Conservation (phyloP, 2,113 vertebrate genomes). For the Archocentrus centrarchus region DNA sequence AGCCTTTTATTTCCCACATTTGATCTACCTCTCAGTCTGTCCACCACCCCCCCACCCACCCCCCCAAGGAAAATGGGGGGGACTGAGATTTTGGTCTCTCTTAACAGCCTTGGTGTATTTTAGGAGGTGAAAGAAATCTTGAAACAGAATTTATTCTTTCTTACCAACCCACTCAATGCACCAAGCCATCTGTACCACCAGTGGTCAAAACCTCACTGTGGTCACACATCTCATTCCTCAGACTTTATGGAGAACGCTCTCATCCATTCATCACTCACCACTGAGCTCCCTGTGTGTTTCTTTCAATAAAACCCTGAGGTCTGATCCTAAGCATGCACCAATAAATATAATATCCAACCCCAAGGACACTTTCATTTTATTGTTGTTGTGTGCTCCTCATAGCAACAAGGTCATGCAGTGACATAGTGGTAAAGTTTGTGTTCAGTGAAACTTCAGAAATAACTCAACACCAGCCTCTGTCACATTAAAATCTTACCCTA, state of each 20-base stretch:
- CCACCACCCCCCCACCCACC: too few relatives aligned
- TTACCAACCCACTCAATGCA: constrained; percentile 60
- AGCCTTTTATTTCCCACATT: background rate
- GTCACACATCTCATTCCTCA: constrained; percentile 62
- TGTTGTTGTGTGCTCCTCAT: constrained; percentile 69
- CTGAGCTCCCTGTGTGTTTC: constrained; percentile 55
- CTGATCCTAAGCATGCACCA: constrained; percentile 61
- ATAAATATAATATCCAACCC: constrained; percentile 64
- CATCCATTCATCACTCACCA: constrained; percentile 58
- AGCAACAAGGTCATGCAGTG: constrained; percentile 61
- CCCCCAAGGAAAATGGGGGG: constrained; percentile 1
- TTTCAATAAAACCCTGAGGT: constrained; percentile 65
- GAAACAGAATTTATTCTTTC: constrained; percentile 53
- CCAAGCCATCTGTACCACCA: constrained; percentile 59
- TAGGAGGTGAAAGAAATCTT: constrained; percentile 55
- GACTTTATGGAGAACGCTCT: constrained; percentile 49
- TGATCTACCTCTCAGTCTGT: background rate
- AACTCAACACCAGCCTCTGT: constrained; percentile 66
- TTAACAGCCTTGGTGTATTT: constrained; percentile 53
- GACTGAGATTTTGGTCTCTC: constrained; percentile 31
- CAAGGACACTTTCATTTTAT: constrained; percentile 46
- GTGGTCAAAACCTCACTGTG: constrained; percentile 65
- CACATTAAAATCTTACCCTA: constrained; percentile 68
- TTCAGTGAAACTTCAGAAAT: constrained; percentile 75
- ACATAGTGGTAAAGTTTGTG: constrained; percentile 54